Percentiles rank a stretch among this genome's conserved stretches.
Evolutionary conservation across 2,888 invertebrate species (phyloP).

Genomic region (Cosmia pyralina): DNA sequence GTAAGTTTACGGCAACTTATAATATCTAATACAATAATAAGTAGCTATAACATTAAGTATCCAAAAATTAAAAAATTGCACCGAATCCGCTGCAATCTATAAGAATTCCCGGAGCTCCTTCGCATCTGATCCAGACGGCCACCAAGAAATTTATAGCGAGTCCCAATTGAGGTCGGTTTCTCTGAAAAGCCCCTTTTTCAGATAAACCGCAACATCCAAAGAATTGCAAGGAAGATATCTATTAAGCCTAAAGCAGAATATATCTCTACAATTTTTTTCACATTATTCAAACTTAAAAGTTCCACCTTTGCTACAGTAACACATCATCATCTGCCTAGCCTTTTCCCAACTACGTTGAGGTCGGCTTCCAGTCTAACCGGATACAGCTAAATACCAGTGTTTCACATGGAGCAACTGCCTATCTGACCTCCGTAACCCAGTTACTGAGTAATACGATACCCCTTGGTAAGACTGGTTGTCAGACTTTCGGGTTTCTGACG

Average conservation of each 20-base stretch:
- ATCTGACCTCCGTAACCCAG: no score
- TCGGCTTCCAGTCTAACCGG: no score
- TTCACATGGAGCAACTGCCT: no score
- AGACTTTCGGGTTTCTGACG: no score
- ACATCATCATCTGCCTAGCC: not conserved
- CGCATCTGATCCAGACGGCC: constrained; percentile 1
- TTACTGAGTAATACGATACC: no score
- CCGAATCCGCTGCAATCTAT: constrained; percentile 2
- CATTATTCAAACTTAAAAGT: not conserved
- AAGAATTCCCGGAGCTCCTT: constrained; percentile 11
- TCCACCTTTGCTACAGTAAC: not conserved
- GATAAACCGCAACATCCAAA: not conserved
- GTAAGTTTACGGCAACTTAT: not conserved
- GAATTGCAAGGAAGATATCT: not conserved
- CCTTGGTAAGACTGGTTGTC: no score
- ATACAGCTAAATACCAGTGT: no score
- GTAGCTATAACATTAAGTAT: not conserved
- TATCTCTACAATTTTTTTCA: no score
- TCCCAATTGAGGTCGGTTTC: not conserved
- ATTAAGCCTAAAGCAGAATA: not conserved
- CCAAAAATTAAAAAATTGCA: not conserved
- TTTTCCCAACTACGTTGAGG: no score
- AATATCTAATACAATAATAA: not conserved
- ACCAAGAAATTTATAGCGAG: constrained; percentile 32
- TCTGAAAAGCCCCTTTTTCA: not conserved